Base-by-base conservation (phyloP, 2,888 invertebrate species). In the Nemotelus pantherinus region DNA sequence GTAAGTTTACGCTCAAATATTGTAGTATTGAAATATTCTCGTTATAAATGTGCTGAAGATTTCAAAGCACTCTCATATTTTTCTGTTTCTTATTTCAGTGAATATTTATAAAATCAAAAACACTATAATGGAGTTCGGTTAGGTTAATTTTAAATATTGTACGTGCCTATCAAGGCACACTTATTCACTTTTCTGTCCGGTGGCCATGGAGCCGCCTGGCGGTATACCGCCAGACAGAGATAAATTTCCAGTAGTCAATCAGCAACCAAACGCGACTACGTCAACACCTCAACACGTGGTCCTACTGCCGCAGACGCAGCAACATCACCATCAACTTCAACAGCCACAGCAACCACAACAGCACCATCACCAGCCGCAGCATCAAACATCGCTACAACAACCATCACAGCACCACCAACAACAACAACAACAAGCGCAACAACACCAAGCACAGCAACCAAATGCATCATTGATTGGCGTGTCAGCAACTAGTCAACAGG, bases 151-250 rank as follows among this genome's bases (percentile, higher is more conserved):
- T 60, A 67, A 77, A 79, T 60, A 77, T 77, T 74, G 81, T 81
- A 82, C 83, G 83, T 83, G 83, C 83, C 82, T 81, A 81, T 81
- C 80, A 79, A 81, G 82, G 83, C 82, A 81, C 81, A 79, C 67
- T 60, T 58, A 55, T 74, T 74, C 58, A 58, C 55, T 70, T 39
- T 70, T 53, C 70, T 53, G 68, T 53, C 82, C 81, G 81, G 83
- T 83, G 84, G 86, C 83, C 83, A 87, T 87, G 87, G 87, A 87
- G 84, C 85, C 86, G 81, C 83, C 85, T 82, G 84, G 84, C 82
- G 84, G 83, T 74, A 78, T 84, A 79, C 85, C 85, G 82, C 84
- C 85, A 81, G 85, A 86, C 80, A 85, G 83, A 84, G 85, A 86
- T 81, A 82, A 83, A 80, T 84, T 85, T 81, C 81, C 84, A 81